A percentile compares a stretch with the other conserved stretches of the same genome.
phyloP scores from a whole-genome alignment of 2,888 invertebrate species.

The Kuschelorhynchus macadamiae region DNA sequence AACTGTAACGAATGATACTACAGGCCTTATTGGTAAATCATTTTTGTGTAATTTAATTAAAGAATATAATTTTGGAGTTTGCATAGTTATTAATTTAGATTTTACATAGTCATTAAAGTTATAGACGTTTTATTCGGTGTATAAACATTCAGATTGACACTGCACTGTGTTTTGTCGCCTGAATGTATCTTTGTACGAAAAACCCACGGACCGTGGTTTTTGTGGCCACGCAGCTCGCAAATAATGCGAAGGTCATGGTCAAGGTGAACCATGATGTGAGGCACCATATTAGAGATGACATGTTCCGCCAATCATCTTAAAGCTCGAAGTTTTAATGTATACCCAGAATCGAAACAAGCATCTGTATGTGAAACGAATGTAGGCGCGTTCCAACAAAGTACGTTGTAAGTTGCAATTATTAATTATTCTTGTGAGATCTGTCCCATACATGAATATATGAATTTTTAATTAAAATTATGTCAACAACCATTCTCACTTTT shows the following conservation, averaged over 20 bases:
- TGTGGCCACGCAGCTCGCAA: constrained; percentile 38
- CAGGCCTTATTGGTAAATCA: too few species aligned
- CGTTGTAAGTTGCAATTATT: background rate
- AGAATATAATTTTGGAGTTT: too few species aligned
- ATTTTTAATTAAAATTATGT: constrained; percentile 3
- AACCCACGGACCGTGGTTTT: constrained; percentile 31
- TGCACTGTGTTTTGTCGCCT: constrained; percentile 8
- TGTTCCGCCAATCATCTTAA: constrained; percentile 41
- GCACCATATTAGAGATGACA: constrained; percentile 45
- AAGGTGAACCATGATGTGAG: constrained; percentile 42
- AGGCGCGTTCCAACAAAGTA: background rate
- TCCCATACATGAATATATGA: background rate
- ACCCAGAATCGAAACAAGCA: constrained; percentile 12
- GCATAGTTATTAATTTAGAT: too few species aligned
- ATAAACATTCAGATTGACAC: too few species aligned
- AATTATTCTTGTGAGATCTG: background rate
- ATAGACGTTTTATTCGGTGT: too few species aligned
- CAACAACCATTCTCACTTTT: too few species aligned
- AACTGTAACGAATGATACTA: too few species aligned
- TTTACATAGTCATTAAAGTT: too few species aligned
- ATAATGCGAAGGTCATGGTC: constrained; percentile 41
- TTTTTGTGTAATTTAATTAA: too few species aligned
- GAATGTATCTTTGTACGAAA: constrained; percentile 2
- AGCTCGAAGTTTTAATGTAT: constrained; percentile 6
- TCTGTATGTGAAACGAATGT: background rate